Evolutionary conservation across 2,888 invertebrate genomes (phyloP).

Genomic region (Plebejus argus): DNA sequence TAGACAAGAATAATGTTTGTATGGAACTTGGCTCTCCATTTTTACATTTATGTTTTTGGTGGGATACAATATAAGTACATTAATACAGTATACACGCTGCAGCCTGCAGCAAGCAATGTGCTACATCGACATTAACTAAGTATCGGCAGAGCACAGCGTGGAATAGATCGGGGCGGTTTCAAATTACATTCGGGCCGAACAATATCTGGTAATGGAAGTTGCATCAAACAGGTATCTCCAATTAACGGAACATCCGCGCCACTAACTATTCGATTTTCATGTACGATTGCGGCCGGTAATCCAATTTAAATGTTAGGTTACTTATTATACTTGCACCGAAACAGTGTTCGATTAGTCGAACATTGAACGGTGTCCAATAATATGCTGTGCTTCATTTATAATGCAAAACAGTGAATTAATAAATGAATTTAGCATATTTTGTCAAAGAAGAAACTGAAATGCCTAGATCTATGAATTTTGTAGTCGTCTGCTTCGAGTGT

Average conservation of each 20-base stretch:
- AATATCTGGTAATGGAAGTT: conserved; percentile 57
- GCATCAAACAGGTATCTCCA: conserved; percentile 63
- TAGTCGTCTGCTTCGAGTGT: too few relatives aligned
- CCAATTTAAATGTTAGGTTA: conserved; percentile 31
- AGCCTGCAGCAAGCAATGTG: too few relatives aligned
- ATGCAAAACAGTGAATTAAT: neutral
- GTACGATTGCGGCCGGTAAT: conserved; percentile 30
- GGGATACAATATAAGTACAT: too few relatives aligned
- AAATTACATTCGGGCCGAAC: conserved; percentile 55
- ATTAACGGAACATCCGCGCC: conserved; percentile 60
- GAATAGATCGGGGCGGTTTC: conserved; percentile 52
- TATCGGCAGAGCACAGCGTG: conserved; percentile 37
- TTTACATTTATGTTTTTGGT: too few relatives aligned
- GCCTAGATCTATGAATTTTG: too few relatives aligned
- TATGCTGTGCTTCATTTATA: neutral
- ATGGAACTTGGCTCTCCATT: too few relatives aligned
- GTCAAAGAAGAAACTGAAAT: too few relatives aligned
- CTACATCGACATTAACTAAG: neutral
- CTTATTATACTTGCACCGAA: conserved; percentile 22
- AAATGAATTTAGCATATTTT: neutral
- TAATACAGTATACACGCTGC: too few relatives aligned
- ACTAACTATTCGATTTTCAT: conserved; percentile 34
- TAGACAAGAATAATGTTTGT: too few relatives aligned
- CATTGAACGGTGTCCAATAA: neutral
- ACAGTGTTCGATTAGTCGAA: neutral